Evolutionary conservation across 2,113 vertebrate genomes (phyloP).

Genomic region (Oryzias curvinotus): DNA sequence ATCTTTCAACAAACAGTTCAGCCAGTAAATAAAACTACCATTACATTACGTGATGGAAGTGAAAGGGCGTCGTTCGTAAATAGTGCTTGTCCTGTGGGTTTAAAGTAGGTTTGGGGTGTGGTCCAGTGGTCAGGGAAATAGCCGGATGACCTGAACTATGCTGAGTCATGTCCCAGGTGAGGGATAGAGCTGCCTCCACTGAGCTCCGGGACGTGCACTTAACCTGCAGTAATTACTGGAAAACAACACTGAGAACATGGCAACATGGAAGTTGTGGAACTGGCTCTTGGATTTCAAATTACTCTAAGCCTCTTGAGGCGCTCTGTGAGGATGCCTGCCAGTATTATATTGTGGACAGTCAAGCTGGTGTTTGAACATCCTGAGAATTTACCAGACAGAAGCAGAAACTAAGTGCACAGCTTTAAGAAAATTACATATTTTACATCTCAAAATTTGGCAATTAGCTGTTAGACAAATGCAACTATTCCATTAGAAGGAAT

Average conservation of each 20-base stretch:
- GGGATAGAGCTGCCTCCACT: constrained; percentile 71
- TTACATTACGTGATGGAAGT: constrained; percentile 71
- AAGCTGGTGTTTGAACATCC: constrained; percentile 37
- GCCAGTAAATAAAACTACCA: constrained; percentile 64
- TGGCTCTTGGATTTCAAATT: constrained; percentile 69
- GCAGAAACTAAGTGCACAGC: constrained; percentile 10
- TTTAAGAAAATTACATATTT: neutral
- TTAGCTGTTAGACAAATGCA: constrained; percentile 7
- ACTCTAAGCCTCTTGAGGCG: constrained; percentile 59
- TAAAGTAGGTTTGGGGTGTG: constrained; percentile 72
- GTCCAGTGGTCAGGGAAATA: constrained; percentile 74
- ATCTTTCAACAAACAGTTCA: constrained; percentile 28
- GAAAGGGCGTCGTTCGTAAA: constrained; percentile 55
- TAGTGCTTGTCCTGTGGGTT: constrained; percentile 69
- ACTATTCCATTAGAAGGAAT: neutral
- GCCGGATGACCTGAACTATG: constrained; percentile 72
- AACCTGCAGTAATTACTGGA: constrained; percentile 79
- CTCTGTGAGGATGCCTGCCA: constrained; percentile 47
- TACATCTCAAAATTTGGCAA: constrained; percentile 9
- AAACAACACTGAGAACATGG: constrained; percentile 73
- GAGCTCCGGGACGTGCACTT: constrained; percentile 74
- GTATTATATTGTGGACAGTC: constrained; percentile 41
- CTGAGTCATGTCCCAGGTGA: constrained; percentile 79
- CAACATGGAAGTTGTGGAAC: constrained; percentile 69
- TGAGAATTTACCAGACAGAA: constrained; percentile 31